A percentile compares a stretch with the other conserved stretches of the same genome.
phyloP scores from a whole-genome alignment of 2,888 invertebrate genomes.

The Scrobipalpa atriplicella region DNA sequence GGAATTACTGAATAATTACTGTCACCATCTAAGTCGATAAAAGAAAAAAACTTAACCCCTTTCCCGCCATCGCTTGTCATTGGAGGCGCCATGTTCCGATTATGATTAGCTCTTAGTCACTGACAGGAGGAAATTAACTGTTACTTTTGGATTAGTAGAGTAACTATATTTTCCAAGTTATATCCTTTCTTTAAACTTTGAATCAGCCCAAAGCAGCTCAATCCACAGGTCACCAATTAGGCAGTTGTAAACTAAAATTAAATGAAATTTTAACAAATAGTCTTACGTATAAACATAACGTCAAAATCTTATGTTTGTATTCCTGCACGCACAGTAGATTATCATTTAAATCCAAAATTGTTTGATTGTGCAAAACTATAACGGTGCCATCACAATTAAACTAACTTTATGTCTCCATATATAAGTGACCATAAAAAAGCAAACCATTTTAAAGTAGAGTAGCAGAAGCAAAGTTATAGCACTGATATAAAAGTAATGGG shows the following conservation, averaged over 20 bases:
- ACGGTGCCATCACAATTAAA: not conserved
- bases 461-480: not conserved
- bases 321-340: not conserved
- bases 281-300: too few species aligned
- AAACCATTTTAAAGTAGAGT: not conserved
- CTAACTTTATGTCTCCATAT: not conserved
- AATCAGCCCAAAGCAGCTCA: too few species aligned
- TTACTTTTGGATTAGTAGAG: not conserved
- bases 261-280: too few species aligned
- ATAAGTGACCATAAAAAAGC: not conserved
- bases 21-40: slow-evolving; percentile 3
- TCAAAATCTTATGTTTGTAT: too few species aligned
- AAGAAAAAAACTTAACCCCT: slow-evolving; percentile 37
- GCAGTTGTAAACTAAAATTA: too few species aligned
- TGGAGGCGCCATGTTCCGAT: slow-evolving; percentile 49
- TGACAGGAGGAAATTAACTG: not conserved
- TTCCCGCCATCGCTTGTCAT: slow-evolving; percentile 26
- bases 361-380: not conserved
- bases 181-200: too few species aligned
- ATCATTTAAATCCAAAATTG: not conserved
- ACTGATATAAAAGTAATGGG: not conserved
- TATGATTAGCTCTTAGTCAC: slow-evolving; percentile 45
- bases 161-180: too few species aligned
- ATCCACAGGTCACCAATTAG: too few species aligned
- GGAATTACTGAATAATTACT: slow-evolving; percentile 15